phyloP scores from a whole-genome alignment of 2,797 vertebrate genomes.

The Neopelma chrysocephalum region DNA sequence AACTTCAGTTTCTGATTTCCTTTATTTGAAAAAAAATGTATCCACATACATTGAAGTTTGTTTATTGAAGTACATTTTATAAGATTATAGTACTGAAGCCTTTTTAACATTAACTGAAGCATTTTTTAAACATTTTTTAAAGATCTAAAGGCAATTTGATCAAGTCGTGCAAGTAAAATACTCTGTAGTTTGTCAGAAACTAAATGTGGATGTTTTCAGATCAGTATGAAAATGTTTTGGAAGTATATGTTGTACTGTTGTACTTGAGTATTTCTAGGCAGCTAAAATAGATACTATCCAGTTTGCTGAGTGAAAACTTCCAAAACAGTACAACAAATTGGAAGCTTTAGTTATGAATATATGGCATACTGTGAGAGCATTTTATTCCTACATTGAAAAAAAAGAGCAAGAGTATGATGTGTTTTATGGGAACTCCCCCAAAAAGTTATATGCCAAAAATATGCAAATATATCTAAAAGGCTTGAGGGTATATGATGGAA shows the following conservation, averaged over 20 bases:
- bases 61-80: background rate
- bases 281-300: background rate
- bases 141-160: background rate
- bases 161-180: background rate
- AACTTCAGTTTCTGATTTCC: background rate
- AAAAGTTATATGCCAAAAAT: background rate
- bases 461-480: background rate
- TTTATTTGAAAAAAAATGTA: background rate
- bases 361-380: background rate
- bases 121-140: background rate
- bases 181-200: background rate
- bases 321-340: background rate
- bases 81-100: background rate
- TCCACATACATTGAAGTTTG: background rate
- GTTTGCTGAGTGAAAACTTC: background rate
- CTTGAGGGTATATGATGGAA: background rate
- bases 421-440: background rate
- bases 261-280: background rate
- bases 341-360: background rate
- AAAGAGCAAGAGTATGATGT: background rate
- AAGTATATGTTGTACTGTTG: background rate
- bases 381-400: background rate
- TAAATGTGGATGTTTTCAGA: background rate
- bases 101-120: background rate
- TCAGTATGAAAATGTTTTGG: background rate